phyloP scores from a whole-genome alignment of 1,140 invertebrate genomes.

The Aplysia californica region DNA sequence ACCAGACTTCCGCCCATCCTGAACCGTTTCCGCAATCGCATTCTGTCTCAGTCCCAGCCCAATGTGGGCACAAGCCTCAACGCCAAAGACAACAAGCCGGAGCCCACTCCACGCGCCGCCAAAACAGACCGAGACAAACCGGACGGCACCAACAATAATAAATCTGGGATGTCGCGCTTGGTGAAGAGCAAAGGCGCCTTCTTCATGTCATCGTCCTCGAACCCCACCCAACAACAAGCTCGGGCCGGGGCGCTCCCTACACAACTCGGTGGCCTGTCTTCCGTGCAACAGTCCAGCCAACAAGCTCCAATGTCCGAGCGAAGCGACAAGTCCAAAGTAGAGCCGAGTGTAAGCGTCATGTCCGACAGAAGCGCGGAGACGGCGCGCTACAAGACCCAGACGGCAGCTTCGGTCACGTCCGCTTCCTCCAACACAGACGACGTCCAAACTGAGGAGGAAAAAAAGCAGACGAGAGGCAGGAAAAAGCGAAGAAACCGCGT shows the following conservation, averaged over 20 bases:
- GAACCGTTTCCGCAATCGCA: background rate
- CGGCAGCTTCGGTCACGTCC: background rate
- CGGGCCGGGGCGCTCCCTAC: no score
- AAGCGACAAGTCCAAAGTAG: background rate
- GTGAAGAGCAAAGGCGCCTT: background rate
- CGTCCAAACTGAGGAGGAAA: background rate
- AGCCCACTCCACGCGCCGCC: background rate
- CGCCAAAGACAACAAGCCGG: background rate
- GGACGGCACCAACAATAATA: background rate
- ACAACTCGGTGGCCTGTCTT: no score
- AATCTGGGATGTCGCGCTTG: background rate
- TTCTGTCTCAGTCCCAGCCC: background rate
- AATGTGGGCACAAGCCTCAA: background rate
- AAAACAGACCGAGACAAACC: background rate
- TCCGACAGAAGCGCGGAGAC: slow-evolving; percentile 6
- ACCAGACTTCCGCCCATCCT: slow-evolving; percentile 27
- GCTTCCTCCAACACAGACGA: slow-evolving; percentile 1
- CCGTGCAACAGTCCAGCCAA: no score
- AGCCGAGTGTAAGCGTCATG: background rate
- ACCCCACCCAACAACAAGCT: no score
- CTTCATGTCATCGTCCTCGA: slow-evolving; percentile 8
- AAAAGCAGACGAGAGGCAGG: slow-evolving; percentile 7
- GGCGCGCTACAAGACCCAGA: background rate
- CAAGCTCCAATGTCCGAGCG: no score
- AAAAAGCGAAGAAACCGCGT: slow-evolving; percentile 33